Percentiles rank a stretch among this genome's conserved stretches.
phyloP scores from a whole-genome alignment of 1,140 invertebrate species.

The Onthophagus taurus region DNA sequence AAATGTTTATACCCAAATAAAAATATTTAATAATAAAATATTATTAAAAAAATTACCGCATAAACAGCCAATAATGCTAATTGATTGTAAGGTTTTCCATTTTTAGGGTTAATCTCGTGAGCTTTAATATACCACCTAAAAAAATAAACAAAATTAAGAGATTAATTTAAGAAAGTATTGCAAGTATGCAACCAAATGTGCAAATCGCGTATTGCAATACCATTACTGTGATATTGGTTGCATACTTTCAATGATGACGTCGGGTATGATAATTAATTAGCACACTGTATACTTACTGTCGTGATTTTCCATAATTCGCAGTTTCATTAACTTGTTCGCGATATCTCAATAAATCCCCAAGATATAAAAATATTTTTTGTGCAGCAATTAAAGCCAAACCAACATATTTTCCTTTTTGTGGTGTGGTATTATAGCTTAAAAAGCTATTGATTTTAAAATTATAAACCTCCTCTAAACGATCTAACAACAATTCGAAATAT shows the following conservation, averaged over 20 bases:
- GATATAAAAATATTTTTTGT: slow-evolving; percentile 79
- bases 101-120: slow-evolving; percentile 87
- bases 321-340: slow-evolving; percentile 75
- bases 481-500: slow-evolving; percentile 70
- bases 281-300: slow-evolving; percentile 53
- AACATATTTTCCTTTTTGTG: slow-evolving; percentile 55
- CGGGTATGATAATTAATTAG: no score
- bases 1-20: slow-evolving; percentile 27
- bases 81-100: slow-evolving; percentile 90
- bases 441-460: slow-evolving; percentile 62
- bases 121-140: slow-evolving; percentile 83
- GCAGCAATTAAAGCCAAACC: slow-evolving; percentile 71
- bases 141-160: slow-evolving; percentile 17
- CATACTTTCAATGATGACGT: no score
- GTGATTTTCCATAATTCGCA: slow-evolving; percentile 76
- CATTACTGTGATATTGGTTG: no score
- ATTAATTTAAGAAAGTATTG: no score
- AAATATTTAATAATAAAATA: slow-evolving; percentile 8
- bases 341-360: slow-evolving; percentile 87
- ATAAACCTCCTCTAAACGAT: slow-evolving; percentile 62
- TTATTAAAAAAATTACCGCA: slow-evolving; percentile 54
- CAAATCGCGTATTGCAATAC: no score
- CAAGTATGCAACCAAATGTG: no score
- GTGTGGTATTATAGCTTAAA: slow-evolving; percentile 44
- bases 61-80: slow-evolving; percentile 86